A percentile compares a stretch with the other conserved stretches of the same genome.
These are phyloP conservation scores for Paramisgurnus dabryanus DNA, from an alignment of 2,113 vertebrate species.

Conservation along the genomic window DNA sequence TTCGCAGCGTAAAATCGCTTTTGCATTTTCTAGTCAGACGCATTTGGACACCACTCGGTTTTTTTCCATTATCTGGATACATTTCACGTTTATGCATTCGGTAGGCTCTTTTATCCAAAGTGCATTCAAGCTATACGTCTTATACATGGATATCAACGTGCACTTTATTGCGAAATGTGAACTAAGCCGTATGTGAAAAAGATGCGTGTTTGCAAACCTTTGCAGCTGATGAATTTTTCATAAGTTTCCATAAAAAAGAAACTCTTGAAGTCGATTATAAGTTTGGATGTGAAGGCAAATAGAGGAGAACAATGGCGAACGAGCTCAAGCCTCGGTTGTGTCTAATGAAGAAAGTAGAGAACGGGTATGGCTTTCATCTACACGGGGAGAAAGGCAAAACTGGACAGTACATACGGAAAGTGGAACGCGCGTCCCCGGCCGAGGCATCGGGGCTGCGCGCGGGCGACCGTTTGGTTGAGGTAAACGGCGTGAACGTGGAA, in stretches of 20 bases:
- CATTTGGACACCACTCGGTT: background rate
- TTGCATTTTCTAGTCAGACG: background rate
- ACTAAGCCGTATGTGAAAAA: background rate
- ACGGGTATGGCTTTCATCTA: slow-evolving; percentile 94
- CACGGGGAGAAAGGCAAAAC: slow-evolving; percentile 94
- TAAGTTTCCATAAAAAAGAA: background rate
- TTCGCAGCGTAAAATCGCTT: background rate
- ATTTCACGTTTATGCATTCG: too few relatives aligned
- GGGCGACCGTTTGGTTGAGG: slow-evolving; percentile 88
- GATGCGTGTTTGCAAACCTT: slow-evolving; percentile 1
- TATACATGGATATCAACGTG: too few relatives aligned
- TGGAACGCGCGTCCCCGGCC: slow-evolving; percentile 87
- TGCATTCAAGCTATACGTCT: too few relatives aligned
- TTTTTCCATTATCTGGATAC: too few relatives aligned
- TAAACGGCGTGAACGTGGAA: slow-evolving; percentile 92
- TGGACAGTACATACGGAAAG: slow-evolving; percentile 93
- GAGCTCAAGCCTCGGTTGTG: slow-evolving; percentile 89
- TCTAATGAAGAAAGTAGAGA: slow-evolving; percentile 81
- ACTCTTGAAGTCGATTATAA: slow-evolving; percentile 11
- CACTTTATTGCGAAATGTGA: background rate
- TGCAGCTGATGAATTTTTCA: background rate
- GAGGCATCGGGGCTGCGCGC: slow-evolving; percentile 87
- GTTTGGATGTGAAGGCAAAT: slow-evolving; percentile 47
- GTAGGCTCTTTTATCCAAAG: too few relatives aligned
- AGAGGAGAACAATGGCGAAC: slow-evolving; percentile 75